Conservation (phyloP, 2,888 invertebrate species). For the Chrysopilus asiliformis region DNA sequence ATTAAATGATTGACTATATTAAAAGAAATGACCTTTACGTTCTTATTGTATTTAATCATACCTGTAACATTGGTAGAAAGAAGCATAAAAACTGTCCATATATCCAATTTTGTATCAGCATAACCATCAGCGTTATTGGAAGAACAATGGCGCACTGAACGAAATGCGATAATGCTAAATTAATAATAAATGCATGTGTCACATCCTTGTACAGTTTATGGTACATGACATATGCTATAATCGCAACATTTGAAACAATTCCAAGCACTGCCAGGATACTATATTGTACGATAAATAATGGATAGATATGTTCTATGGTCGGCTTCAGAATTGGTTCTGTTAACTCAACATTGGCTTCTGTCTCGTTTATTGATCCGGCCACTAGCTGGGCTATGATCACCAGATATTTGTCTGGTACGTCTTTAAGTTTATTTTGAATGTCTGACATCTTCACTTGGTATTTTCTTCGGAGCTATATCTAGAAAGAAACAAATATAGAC, state of each 20-base stretch:
- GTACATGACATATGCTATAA: conserved; percentile 42
- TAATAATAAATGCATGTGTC: conserved; percentile 51
- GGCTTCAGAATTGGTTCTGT: conserved; percentile 45
- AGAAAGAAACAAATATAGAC: too few species aligned
- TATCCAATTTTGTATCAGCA: conserved; percentile 58
- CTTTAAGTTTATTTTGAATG: conserved; percentile 22
- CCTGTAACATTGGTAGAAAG: conserved; percentile 60
- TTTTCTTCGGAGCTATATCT: too few species aligned
- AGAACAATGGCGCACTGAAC: conserved; percentile 53
- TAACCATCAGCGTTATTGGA: conserved; percentile 52
- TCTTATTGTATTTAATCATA: conserved; percentile 31
- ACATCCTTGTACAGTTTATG: conserved; percentile 46
- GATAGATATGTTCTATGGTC: conserved; percentile 43
- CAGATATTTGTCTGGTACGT: conserved; percentile 30
- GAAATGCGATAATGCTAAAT: conserved; percentile 51
- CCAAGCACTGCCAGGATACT: conserved; percentile 43
- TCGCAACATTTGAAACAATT: conserved; percentile 43
- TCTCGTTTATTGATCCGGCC: conserved; percentile 27
- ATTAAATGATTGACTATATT: too few species aligned
- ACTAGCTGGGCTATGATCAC: conserved; percentile 28
- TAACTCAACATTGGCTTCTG: conserved; percentile 35
- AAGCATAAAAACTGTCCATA: conserved; percentile 58
- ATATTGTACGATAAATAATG: conserved; percentile 49
- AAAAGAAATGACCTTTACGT: too few species aligned
- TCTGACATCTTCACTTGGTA: too few species aligned